A percentile compares a stretch with the other conserved stretches of the same genome.
Evolutionary conservation across 2,797 vertebrate species (phyloP).

Genomic region (Arctocebus calabarensis): DNA sequence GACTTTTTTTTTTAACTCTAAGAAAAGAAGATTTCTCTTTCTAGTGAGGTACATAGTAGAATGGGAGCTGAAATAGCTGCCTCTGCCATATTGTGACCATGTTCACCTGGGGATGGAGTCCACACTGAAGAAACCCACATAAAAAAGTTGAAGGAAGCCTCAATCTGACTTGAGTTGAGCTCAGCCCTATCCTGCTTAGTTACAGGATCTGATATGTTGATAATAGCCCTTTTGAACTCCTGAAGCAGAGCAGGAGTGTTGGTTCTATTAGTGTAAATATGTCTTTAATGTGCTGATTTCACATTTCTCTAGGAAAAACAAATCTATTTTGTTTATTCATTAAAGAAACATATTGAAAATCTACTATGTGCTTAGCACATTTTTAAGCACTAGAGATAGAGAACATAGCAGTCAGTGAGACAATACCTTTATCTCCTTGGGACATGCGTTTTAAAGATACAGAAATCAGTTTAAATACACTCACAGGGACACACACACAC

Average conservation of each 20-base stretch:
- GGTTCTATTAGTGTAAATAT: background rate
- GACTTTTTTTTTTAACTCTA: background rate
- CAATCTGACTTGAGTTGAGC: background rate
- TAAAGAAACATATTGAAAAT: background rate
- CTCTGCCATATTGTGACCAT: background rate
- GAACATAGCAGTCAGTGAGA: background rate
- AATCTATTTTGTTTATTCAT: background rate
- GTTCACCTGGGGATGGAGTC: background rate
- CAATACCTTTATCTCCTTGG: background rate
- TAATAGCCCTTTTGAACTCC: background rate
- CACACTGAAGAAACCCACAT: background rate
- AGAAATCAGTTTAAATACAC: background rate
- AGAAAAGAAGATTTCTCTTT: background rate
- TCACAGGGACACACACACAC: background rate
- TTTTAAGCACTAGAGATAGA: background rate
- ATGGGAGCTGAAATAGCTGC: background rate
- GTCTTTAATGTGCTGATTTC: background rate
- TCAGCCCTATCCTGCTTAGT: accelerated
- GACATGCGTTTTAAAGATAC: background rate
- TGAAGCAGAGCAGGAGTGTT: background rate
- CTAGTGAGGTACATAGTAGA: background rate
- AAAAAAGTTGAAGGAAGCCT: background rate
- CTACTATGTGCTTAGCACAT: background rate
- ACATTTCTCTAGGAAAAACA: background rate
- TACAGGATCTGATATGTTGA: background rate